These are phyloP conservation scores for Eudyptes chrysolophus DNA, from an alignment of 2,113 vertebrate species.

Conservation along the genomic window DNA sequence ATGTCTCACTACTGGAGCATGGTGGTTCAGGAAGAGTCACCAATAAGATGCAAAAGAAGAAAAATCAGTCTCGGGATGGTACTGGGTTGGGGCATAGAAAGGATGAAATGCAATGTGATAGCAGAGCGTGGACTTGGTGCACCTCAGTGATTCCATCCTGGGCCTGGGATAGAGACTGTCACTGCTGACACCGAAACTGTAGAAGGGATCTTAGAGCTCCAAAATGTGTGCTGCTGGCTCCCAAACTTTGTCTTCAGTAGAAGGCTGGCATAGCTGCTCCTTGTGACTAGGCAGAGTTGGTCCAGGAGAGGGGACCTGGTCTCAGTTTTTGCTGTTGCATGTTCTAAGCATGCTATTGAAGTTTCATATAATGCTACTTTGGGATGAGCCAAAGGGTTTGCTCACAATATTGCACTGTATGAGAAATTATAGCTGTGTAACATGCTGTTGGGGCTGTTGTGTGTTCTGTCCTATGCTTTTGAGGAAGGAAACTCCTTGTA, in stretches of 20 bases:
- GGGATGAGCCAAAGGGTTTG: not conserved
- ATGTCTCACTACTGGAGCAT: accelerated
- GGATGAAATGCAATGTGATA: not conserved
- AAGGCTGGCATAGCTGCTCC: not conserved
- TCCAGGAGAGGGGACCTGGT: not conserved
- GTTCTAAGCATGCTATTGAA: not conserved
- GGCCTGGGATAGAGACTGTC: accelerated
- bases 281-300: not conserved
- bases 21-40: not conserved
- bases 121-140: not conserved
- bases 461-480: accelerated
- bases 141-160: too few relatives aligned
- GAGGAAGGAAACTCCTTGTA: not conserved
- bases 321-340: not conserved
- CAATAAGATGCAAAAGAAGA: not conserved
- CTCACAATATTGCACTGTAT: not conserved
- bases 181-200: not conserved
- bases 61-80: not conserved
- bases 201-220: not conserved
- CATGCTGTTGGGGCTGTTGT: not conserved
- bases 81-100: not conserved
- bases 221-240: not conserved
- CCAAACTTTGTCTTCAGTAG: not conserved
- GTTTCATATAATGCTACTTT: not conserved
- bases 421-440: not conserved